Evolutionary conservation across 2,888 invertebrate species (phyloP), one percentile per base, ranked within the genome.

Genomic region (Helleia helle): DNA sequence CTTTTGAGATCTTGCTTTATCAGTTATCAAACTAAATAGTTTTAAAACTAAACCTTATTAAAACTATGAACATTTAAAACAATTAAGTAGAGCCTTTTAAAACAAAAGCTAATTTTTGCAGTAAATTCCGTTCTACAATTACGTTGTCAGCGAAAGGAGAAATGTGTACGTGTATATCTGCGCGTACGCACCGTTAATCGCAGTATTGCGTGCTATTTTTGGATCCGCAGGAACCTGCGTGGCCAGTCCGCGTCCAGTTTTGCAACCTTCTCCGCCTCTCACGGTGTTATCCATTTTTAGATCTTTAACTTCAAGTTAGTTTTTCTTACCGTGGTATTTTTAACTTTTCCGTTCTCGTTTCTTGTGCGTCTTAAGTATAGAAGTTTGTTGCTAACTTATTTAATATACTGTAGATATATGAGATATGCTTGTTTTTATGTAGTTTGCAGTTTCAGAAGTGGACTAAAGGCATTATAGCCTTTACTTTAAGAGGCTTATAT

Each of bases 141-240:
- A 55, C 64, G 48, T 54, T 67, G 62, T 50, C 47, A 61, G 65
- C 65, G 65, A 68, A 68, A 75, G 72, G 76, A 71, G 79, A 79
- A 77, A 79, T 73, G 73, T 49, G 56, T 65, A 64, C 68, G 62
- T 67, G 68, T 56, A 47, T 51, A 50, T 50, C 49, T 57, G 64
- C 62, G 59, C 65, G 59, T 56, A 54, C 63, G 60, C 62, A 70
- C 76, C 74, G 74, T 75, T 76, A 74, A 53, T 51, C 48, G 38
- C 49, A 50, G 49, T 56, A 58, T 55, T 44, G 50, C 51, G 43
- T 54, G 61, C 65, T 79, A 79, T 79, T 77, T 79, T 75, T 67
- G 70, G 71, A 69, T 54, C 63, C 54, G 49, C n/a, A n/a, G 54
- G 54, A 71, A 74, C 73, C 65, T 59, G 71, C 57, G 53, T 49